phyloP scores from a whole-genome alignment of 2,888 invertebrate genomes.

The Ochropleura plecta region DNA sequence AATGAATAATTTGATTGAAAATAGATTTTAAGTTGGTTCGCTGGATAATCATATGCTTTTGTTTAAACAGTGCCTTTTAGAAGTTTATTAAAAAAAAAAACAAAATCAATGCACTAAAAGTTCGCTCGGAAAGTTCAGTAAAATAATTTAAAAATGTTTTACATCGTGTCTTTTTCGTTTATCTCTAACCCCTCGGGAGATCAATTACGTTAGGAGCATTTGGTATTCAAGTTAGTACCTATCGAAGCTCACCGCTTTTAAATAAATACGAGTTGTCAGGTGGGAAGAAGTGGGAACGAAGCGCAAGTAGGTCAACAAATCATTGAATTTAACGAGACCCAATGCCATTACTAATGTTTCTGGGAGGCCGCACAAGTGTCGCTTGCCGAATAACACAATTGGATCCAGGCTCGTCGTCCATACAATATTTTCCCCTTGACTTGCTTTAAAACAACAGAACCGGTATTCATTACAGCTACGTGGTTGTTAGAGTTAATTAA shows the following conservation, averaged over 20 bases:
- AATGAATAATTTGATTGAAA: slow-evolving; percentile 37
- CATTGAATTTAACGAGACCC: slow-evolving; percentile 79
- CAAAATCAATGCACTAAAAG: slow-evolving; percentile 9
- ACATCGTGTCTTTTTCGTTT: not conserved
- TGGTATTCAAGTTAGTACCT: slow-evolving; percentile 41
- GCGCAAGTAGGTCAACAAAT: slow-evolving; percentile 76
- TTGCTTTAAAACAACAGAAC: slow-evolving; percentile 56
- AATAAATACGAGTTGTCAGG: slow-evolving; percentile 51
- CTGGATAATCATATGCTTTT: slow-evolving; percentile 11
- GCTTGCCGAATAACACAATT: slow-evolving; percentile 83
- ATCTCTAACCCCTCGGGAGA: slow-evolving; percentile 4
- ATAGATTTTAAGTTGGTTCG: slow-evolving; percentile 30
- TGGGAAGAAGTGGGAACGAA: slow-evolving; percentile 56
- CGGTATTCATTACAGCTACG: slow-evolving; percentile 37
- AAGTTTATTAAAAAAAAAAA: slow-evolving; percentile 21
- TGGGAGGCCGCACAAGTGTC: slow-evolving; percentile 84
- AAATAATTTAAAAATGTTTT: slow-evolving; percentile 17
- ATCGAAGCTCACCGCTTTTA: slow-evolving; percentile 39
- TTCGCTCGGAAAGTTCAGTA: slow-evolving; percentile 7
- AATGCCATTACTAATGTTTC: slow-evolving; percentile 83
- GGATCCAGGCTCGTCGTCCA: slow-evolving; percentile 75
- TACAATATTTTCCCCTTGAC: slow-evolving; percentile 70
- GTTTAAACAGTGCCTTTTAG: slow-evolving; percentile 15
- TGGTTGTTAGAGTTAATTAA: slow-evolving; percentile 58
- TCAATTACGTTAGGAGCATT: slow-evolving; percentile 30